Conservation (phyloP, 2,888 invertebrate genomes). For the Campoplex capitator region DNA sequence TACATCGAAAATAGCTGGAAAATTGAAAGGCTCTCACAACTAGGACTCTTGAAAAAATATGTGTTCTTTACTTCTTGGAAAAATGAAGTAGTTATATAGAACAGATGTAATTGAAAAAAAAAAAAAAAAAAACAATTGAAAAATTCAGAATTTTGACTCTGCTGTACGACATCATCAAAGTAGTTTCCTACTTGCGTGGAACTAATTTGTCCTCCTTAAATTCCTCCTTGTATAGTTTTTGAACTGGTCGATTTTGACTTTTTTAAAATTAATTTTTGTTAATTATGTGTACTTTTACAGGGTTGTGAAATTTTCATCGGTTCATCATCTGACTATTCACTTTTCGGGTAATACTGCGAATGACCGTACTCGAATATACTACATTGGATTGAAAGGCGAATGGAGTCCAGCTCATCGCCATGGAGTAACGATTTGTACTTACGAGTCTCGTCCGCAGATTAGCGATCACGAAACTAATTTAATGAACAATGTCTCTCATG, state of each 20-base stretch:
- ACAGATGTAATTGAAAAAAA: no score
- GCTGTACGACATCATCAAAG: no score
- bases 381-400: constrained; percentile 98
- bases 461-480: constrained; percentile 92
- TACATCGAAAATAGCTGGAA: background rate
- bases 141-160: background rate
- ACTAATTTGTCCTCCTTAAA: background rate
- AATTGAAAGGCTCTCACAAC: background rate
- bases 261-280: no score
- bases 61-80: background rate
- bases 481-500: constrained; percentile 48
- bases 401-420: constrained; percentile 93
- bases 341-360: constrained; percentile 95
- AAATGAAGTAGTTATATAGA: background rate
- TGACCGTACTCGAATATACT: constrained; percentile 94
- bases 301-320: constrained; percentile 95
- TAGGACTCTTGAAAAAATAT: background rate
- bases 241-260: no score
- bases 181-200: no score
- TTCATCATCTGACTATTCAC: constrained; percentile 95
- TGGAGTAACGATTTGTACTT: constrained; percentile 96
- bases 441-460: constrained; percentile 94
- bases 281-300: constrained; percentile 86
- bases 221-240: background rate
- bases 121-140: background rate